phyloP scores from a whole-genome alignment of 1,140 invertebrate genomes.

The Oryzaephilus surinamensis region DNA sequence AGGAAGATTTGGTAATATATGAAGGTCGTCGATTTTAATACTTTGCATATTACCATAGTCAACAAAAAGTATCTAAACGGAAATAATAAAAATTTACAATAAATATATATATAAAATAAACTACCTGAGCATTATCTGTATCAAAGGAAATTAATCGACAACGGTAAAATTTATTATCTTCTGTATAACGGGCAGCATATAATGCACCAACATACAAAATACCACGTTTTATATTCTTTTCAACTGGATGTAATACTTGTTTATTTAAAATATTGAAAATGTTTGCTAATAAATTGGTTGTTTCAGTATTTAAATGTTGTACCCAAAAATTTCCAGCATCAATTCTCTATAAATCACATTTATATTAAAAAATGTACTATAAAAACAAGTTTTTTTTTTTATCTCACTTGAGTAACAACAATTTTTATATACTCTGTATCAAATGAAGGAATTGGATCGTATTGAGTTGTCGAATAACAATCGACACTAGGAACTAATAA shows the following conservation, averaged over 20 bases:
- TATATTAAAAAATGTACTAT: too few species aligned
- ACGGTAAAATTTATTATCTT: slow-evolving; percentile 34
- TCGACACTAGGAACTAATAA: too few species aligned
- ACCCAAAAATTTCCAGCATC: slow-evolving; percentile 53
- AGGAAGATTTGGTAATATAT: slow-evolving; percentile 26
- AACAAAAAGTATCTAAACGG: slow-evolving; percentile 60
- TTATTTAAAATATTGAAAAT: slow-evolving; percentile 27
- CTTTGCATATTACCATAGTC: slow-evolving; percentile 61
- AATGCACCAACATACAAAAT: slow-evolving; percentile 10
- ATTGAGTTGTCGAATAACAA: slow-evolving; percentile 16
- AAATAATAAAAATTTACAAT: background rate
- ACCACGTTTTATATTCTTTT: background rate
- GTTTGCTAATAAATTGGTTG: slow-evolving; percentile 15
- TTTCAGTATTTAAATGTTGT: slow-evolving; percentile 38
- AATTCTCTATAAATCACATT: slow-evolving; percentile 38
- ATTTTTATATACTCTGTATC: slow-evolving; percentile 18
- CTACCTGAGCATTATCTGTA: slow-evolving; percentile 11
- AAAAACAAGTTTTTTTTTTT: too few species aligned
- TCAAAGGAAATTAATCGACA: slow-evolving; percentile 27
- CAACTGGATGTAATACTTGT: slow-evolving; percentile 11
- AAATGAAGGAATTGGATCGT: slow-evolving; percentile 16
- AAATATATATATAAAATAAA: slow-evolving; percentile 3
- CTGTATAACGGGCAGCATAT: slow-evolving; percentile 34
- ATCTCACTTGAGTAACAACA: slow-evolving; percentile 17
- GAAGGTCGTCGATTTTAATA: slow-evolving; percentile 30